phyloP scores from a whole-genome alignment of 1,140 invertebrate species.

The Calephelis virginiensis region DNA sequence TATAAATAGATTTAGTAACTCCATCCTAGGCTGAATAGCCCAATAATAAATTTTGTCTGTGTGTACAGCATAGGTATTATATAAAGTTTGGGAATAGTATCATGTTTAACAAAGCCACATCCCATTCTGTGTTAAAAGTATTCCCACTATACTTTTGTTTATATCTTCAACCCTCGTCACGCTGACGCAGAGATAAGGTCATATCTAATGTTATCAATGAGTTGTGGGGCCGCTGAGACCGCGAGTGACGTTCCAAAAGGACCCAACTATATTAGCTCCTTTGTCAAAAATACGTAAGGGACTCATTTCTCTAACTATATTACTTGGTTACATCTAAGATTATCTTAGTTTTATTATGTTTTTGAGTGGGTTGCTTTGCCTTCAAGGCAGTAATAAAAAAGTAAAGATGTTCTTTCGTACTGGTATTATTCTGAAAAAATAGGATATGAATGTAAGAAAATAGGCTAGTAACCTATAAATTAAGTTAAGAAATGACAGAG shows the following conservation, averaged over 20 bases:
- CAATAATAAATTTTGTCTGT: too few species aligned
- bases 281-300: slow-evolving; percentile 12
- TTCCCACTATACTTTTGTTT: slow-evolving; percentile 21
- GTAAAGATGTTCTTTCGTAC: too few species aligned
- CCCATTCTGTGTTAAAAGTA: slow-evolving; percentile 5
- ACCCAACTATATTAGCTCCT: slow-evolving; percentile 13
- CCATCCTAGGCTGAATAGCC: too few species aligned
- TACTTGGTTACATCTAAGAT: slow-evolving; percentile 4
- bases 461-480: too few species aligned
- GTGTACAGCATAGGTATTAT: too few species aligned
- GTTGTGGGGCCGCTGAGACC: slow-evolving; percentile 28
- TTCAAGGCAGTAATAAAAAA: too few species aligned
- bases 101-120: background rate
- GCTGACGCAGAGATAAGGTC: slow-evolving; percentile 36
- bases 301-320: slow-evolving; percentile 7
- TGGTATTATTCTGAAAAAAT: too few species aligned
- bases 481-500: too few species aligned
- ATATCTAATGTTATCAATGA: slow-evolving; percentile 42
- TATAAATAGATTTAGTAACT: too few species aligned
- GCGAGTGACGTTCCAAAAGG: background rate
- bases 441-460: too few species aligned
- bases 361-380: background rate
- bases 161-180: slow-evolving; percentile 39
- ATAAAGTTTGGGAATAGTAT: background rate
- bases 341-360: background rate